phyloP scores from a whole-genome alignment of 2,888 invertebrate genomes.

The Luffia ferchaultella region DNA sequence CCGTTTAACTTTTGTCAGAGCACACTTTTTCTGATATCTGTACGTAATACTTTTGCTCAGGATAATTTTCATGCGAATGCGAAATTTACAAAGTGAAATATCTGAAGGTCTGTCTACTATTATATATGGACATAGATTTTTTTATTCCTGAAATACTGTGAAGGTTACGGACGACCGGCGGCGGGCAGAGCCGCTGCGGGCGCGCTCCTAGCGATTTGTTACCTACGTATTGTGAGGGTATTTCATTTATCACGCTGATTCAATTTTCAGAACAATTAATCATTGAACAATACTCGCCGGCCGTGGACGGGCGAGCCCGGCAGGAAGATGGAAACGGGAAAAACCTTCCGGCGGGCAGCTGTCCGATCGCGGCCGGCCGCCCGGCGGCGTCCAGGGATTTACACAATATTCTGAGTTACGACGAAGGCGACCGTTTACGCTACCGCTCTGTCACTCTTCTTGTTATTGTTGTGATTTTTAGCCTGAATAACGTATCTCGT shows the following conservation, averaged over 20 bases:
- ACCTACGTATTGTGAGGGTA: conserved; percentile 65
- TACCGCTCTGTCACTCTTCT: neutral
- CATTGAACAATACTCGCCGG: conserved; percentile 54
- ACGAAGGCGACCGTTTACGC: neutral
- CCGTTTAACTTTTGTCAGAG: too few relatives aligned
- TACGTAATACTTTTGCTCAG: too few relatives aligned
- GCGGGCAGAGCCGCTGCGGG: conserved; percentile 21
- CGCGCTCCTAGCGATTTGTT: conserved; percentile 63
- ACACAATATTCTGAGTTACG: neutral
- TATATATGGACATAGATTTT: too few relatives aligned
- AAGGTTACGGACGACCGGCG: conserved; percentile 2
- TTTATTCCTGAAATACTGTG: too few relatives aligned
- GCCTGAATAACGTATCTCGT: neutral
- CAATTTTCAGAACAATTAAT: conserved; percentile 66
- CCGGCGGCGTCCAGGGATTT: neutral
- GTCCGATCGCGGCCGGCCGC: neutral
- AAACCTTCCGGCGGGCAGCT: neutral
- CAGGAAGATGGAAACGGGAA: conserved; percentile 8
- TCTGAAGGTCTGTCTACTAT: too few relatives aligned
- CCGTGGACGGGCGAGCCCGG: conserved; percentile 46
- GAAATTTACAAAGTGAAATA: too few relatives aligned
- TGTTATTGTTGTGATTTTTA: neutral
- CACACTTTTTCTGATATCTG: too few relatives aligned
- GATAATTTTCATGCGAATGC: too few relatives aligned
- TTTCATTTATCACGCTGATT: conserved; percentile 67